Evolutionary conservation across 2,888 invertebrate species (phyloP), one percentile per base, ranked within the genome.

Genomic region (Epistrophe grossulariae): DNA sequence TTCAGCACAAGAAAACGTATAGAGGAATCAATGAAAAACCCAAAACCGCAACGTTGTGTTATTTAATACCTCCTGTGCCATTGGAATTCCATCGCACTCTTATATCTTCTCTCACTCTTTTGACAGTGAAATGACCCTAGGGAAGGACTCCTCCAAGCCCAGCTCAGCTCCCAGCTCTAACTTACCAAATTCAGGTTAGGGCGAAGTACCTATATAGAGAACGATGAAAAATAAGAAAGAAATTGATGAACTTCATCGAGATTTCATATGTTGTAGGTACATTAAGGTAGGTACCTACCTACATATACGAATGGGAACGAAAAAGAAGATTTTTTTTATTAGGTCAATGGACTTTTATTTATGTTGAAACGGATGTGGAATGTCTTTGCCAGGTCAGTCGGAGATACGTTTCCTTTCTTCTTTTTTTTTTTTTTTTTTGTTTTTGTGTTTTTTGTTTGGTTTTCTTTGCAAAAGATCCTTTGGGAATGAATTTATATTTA

Each of bases 31-130:
- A 60, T 55, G 70, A 59, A 78, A 76, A 78, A 78, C 60, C 48
- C 71, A 79, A 87, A 85, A 87, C 87, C 87, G 76, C 87, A 87
- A 83, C 74, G 79, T 82, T 78, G 78, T 83, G 87, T 87, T 87
- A 87, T 87, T 87, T 83, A 87, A 87, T 83, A 87, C 83, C 79
- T 80, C 76, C 59, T 66, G 74, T 72, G 72, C 72, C n/a, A 50
- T 50, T 43, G 76, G 68, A 76, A 83, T 87, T 83, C 79, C 82
- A 87, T 79, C 35, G 79, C 50, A 13, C 35, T 59, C 38, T 19
- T 52, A 15, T n/a, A 45, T 19, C 45, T 55, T 77, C 59, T 72
- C 72, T 77, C 35, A 66, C 28, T 57, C 24, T 76, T 76, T 71
- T 43, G 66, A 62, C 74, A 62, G 31, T 64, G 43, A 60, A 71